Percentiles rank a stretch among this genome's conserved stretches.
Conservation (phyloP, 2,888 invertebrate genomes). For the Incurvaria masculella region DNA sequence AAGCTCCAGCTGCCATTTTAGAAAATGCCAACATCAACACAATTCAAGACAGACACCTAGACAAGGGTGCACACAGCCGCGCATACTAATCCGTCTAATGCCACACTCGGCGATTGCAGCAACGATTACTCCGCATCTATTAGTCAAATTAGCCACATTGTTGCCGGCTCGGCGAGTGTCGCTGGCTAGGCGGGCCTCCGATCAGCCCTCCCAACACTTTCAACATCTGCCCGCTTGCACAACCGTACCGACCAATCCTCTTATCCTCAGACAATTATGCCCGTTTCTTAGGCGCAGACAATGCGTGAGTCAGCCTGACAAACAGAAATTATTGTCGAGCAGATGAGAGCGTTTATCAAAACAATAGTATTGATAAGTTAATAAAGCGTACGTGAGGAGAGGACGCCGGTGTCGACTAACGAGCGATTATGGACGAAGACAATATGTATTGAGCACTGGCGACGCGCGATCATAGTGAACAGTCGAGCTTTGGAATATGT, state of each 20-base stretch:
- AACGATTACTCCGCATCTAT: conserved; percentile 55
- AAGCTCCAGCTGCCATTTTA: too few species aligned
- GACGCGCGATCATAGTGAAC: not conserved
- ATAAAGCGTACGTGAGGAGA: conserved; percentile 30
- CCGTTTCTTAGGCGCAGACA: conserved; percentile 36
- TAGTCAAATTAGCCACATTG: conserved; percentile 57
- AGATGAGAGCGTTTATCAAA: conserved; percentile 49
- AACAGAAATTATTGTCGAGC: conserved; percentile 31
- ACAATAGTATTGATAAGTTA: conserved; percentile 58
- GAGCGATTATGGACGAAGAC: conserved; percentile 30
- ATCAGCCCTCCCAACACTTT: not conserved
- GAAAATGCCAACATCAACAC: too few species aligned
- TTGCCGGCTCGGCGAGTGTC: conserved; percentile 24
- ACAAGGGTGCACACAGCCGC: not conserved
- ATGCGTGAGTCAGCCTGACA: conserved; percentile 40
- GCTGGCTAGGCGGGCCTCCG: not conserved
- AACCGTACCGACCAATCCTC: conserved; percentile 30
- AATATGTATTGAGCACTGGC: not conserved
- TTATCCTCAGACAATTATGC: conserved; percentile 50
- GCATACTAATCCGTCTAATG: conserved; percentile 41
- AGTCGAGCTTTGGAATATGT: not conserved
- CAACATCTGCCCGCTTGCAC: not conserved
- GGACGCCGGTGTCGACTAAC: conserved; percentile 39
- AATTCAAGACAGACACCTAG: too few species aligned
- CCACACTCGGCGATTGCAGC: conserved; percentile 38